Percentiles rank a stretch among this genome's conserved stretches.
Conservation (phyloP, 2,113 vertebrate species). For the Saguinus midas region DNA sequence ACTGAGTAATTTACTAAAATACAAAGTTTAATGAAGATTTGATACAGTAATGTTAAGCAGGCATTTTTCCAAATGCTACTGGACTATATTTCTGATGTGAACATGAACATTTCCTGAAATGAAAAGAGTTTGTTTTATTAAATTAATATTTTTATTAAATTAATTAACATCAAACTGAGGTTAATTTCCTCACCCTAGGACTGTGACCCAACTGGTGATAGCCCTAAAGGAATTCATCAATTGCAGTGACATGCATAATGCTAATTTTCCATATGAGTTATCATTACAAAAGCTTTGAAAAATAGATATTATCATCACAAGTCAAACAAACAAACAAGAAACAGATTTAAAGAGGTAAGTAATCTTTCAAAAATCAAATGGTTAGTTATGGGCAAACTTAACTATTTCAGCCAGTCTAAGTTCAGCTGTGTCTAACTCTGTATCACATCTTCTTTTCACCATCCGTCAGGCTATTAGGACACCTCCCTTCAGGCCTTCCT, state of each 20-base stretch:
- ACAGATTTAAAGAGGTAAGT: background rate
- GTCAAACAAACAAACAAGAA: background rate
- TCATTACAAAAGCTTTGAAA: background rate
- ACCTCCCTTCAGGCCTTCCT: background rate
- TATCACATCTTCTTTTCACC: background rate
- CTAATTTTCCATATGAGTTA: background rate
- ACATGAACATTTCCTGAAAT: background rate
- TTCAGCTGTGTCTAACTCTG: background rate
- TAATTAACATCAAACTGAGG: background rate
- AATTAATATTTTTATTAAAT: background rate
- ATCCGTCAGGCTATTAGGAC: background rate
- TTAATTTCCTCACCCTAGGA: background rate
- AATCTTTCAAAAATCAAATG: background rate
- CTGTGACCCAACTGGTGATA: background rate
- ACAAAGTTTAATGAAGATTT: background rate
- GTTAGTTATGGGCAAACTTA: background rate
- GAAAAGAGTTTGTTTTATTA: background rate
- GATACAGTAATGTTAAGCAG: background rate
- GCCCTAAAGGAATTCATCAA: background rate
- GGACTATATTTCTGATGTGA: background rate
- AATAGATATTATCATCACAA: background rate
- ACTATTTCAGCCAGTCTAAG: background rate
- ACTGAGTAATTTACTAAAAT: conserved; percentile 8
- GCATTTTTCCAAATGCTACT: background rate
- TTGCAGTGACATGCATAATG: background rate